Evolutionary conservation across 2,797 vertebrate genomes (phyloP), one percentile per base, ranked within the genome.

Genomic region (Caiman crocodilus): DNA sequence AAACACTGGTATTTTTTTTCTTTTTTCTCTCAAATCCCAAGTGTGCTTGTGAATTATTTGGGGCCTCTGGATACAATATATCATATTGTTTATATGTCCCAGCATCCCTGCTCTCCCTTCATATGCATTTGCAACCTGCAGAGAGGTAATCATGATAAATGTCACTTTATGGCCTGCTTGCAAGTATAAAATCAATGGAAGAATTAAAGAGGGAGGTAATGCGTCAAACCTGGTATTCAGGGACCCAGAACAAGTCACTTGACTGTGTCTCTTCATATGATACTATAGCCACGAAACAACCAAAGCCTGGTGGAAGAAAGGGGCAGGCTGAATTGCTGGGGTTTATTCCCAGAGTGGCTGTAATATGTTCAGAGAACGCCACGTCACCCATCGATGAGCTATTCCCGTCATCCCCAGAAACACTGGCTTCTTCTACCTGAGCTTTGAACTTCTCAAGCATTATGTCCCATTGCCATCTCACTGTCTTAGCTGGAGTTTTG

Each of bases 21-120:
- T 50, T 50, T 50, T 50, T 50, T 50, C 93, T 92, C 83, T 18
- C 64, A 93, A 86, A 92, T 80, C 85, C 67, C 80, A 50, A 30
- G 65, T 14, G 84, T 87, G n/a, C 42, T 6, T 90, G 55, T 20
- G 71, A 42, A 26, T 8, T 94, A 84, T 73, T 67, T 28, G 11
- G 42, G 57, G 79, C 82, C 60, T 91, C 25, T 17, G 42, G 55
- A 35, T 84, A 95, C 13, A 91, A 91, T 63, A 75, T 55, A 61
- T 4, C 42, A 12, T 50, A 79, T 56, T 93, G 75, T 89, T 93
- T 85, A 61, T 78, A 79, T 87, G 7, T 76, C 25, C 85, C 74
- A 2, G 4, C 14, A 26, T 79, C 1, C 1, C 75, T 77, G 18
- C 15, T 4, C 76, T 57, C 57, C 60, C 76, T 50, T 50, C 42